Conservation (phyloP, 1,140 invertebrate species). For the Drosophila mojavensis region DNA sequence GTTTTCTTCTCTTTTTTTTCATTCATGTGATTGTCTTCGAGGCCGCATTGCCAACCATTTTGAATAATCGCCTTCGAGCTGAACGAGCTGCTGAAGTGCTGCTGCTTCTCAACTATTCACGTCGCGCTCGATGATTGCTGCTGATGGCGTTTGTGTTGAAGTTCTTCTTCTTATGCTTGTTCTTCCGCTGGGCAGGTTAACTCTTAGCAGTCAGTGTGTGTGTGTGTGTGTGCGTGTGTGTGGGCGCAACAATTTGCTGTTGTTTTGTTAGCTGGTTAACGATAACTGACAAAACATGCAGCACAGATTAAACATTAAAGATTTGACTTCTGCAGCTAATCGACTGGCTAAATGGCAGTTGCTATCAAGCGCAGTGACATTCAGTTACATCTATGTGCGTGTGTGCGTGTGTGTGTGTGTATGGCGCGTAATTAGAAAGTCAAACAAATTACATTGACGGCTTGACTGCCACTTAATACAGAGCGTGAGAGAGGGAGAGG, state of each 20-base stretch:
- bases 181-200: neutral
- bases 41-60: slow-evolving; percentile 34
- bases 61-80: slow-evolving; percentile 34
- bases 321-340: slow-evolving; percentile 52
- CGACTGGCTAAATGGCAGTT: slow-evolving; percentile 44
- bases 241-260: slow-evolving; percentile 52
- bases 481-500: neutral
- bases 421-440: slow-evolving; percentile 59
- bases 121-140: slow-evolving; percentile 56
- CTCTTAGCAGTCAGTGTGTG: slow-evolving; percentile 30
- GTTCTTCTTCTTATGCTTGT: neutral
- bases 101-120: slow-evolving; percentile 49
- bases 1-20: neutral
- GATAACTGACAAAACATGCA: slow-evolving; percentile 63
- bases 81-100: neutral
- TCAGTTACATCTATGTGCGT: neutral
- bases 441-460: slow-evolving; percentile 56
- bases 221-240: slow-evolving; percentile 38
- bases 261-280: slow-evolving; percentile 42
- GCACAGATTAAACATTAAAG: slow-evolving; percentile 58
- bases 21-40: neutral
- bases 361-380: slow-evolving; percentile 27
- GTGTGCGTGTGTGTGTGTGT: neutral
- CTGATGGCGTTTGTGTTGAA: slow-evolving; percentile 47
- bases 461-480: slow-evolving; percentile 35